Conservation (phyloP, 2,113 vertebrate species). For the Brachypodius melanocephalos region DNA sequence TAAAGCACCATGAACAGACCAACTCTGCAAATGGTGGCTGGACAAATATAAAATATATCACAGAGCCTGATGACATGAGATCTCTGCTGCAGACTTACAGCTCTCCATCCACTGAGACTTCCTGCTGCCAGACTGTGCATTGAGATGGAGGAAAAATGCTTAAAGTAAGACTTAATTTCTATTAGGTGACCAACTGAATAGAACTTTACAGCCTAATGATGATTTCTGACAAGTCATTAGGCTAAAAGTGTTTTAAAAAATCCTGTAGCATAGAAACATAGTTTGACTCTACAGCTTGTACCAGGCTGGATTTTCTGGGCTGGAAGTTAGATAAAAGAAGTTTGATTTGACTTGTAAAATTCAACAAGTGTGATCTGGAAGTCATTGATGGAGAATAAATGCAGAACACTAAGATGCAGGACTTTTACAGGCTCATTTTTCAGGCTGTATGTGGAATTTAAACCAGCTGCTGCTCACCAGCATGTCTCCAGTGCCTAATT, state of each 20-base stretch:
- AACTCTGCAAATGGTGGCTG: background rate
- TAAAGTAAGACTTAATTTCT: background rate
- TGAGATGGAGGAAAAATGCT: background rate
- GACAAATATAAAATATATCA: background rate
- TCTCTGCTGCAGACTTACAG: background rate
- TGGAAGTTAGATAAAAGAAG: slow-evolving; percentile 20
- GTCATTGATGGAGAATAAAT: slow-evolving; percentile 44
- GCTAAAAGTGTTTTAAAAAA: background rate
- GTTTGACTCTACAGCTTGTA: background rate
- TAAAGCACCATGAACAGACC: background rate
- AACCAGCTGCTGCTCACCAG: slow-evolving; percentile 32
- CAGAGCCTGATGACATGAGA: background rate
- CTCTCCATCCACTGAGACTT: background rate
- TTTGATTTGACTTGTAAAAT: slow-evolving; percentile 37
- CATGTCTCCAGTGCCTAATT: slow-evolving; percentile 53
- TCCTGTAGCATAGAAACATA: background rate
- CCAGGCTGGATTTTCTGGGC: background rate
- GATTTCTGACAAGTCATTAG: background rate
- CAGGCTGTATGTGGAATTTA: slow-evolving; percentile 15
- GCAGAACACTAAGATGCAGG: background rate
- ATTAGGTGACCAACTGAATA: background rate
- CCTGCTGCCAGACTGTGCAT: background rate
- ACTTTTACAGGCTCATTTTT: slow-evolving; percentile 38
- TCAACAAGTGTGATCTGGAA: slow-evolving; percentile 57
- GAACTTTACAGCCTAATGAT: background rate